Percentiles rank a stretch among this genome's conserved stretches.
phyloP scores from a whole-genome alignment of 2,888 invertebrate genomes.

The Scelioninae gen. 2 region DNA sequence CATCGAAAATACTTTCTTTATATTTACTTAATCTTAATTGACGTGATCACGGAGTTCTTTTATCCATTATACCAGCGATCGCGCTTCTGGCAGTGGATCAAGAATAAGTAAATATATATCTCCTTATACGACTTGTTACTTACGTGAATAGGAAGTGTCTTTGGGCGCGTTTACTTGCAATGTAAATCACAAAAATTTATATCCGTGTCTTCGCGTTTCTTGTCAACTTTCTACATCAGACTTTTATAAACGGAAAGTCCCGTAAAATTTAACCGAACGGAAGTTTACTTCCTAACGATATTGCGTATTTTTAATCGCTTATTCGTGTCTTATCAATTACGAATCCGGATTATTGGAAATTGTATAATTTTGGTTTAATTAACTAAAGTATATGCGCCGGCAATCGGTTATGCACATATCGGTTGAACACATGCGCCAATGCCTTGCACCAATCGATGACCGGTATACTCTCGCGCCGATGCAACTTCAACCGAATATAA shows the following conservation, averaged over 20 bases:
- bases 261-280: neutral
- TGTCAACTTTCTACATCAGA: constrained; percentile 29
- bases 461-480: constrained; percentile 28
- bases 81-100: constrained; percentile 6
- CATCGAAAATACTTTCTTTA: neutral
- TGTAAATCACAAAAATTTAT: constrained; percentile 16
- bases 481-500: constrained; percentile 34
- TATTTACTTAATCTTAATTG: constrained; percentile 20
- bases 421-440: constrained; percentile 35
- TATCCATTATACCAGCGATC: constrained; percentile 1
- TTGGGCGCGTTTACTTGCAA: constrained; percentile 7
- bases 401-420: constrained; percentile 12
- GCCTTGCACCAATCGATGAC: constrained; percentile 47
- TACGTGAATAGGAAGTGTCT: constrained; percentile 22
- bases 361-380: constrained; percentile 32
- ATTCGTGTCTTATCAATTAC: constrained; percentile 21
- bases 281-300: constrained; percentile 8
- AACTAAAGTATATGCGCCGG: constrained; percentile 10
- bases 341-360: constrained; percentile 11
- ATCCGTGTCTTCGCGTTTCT: neutral
- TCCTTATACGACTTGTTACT: constrained; percentile 18
- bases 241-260: neutral
- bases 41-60: neutral
- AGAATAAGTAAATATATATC: neutral
- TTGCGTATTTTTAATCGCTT: constrained; percentile 10